Evolutionary conservation across 1,140 invertebrate genomes (phyloP).

Genomic region (Bradynema listronoti): DNA sequence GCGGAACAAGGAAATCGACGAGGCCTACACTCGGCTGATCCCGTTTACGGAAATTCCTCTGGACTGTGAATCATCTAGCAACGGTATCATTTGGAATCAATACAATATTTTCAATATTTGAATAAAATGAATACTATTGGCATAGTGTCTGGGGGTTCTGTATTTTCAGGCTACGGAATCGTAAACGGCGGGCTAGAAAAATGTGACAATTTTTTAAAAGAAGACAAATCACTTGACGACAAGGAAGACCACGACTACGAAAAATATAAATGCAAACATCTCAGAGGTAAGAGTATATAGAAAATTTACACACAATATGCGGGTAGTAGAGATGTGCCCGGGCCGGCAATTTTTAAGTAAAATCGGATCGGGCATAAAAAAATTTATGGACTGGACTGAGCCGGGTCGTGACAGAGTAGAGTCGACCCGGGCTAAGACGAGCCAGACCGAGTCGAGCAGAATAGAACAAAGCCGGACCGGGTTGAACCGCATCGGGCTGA

Average conservation of each 20-base stretch:
- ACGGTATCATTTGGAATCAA: slow-evolving; percentile 7
- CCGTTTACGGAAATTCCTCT: slow-evolving; percentile 30
- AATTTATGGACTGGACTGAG: too few species aligned
- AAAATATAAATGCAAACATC: slow-evolving; percentile 45
- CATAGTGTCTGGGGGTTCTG: slow-evolving; percentile 6
- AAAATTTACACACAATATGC: too few species aligned
- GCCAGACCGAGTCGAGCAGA: too few species aligned
- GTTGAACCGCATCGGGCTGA: too few species aligned
- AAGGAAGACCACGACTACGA: slow-evolving; percentile 35
- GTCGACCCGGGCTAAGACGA: background rate
- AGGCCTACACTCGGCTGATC: slow-evolving; percentile 35
- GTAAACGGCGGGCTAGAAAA: slow-evolving; percentile 40
- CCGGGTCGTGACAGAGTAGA: too few species aligned
- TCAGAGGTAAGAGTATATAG: slow-evolving; percentile 28
- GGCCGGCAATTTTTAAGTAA: too few species aligned
- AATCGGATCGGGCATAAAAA: too few species aligned
- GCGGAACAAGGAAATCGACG: slow-evolving; percentile 39
- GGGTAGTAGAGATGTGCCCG: too few species aligned
- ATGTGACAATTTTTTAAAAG: slow-evolving; percentile 29
- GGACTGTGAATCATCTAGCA: slow-evolving; percentile 24
- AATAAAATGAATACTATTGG: background rate
- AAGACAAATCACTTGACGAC: slow-evolving; percentile 20
- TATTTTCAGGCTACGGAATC: slow-evolving; percentile 32
- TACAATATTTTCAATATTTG: slow-evolving; percentile 6
- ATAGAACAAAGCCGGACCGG: too few species aligned